phyloP scores from a whole-genome alignment of 1,140 invertebrate genomes.

The Yoshiicerus persimilis region DNA sequence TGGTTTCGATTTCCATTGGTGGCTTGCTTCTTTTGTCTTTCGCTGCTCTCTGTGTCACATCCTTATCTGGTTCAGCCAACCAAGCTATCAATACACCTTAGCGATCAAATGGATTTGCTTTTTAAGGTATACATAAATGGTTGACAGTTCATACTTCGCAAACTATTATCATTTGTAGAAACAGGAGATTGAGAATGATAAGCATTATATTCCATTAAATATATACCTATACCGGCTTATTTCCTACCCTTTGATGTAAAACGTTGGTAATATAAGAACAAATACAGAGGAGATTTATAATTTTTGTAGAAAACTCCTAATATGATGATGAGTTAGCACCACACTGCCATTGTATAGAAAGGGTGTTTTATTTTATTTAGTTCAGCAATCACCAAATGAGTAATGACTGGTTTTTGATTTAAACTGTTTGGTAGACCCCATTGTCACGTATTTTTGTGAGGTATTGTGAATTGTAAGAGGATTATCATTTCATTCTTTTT shows the following conservation, averaged over 20 bases:
- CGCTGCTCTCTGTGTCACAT: neutral
- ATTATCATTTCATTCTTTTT: neutral
- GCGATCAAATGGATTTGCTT: neutral
- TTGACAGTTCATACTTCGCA: neutral
- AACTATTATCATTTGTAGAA: too few species aligned
- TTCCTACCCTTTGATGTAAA: too few species aligned
- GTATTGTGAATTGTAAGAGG: neutral
- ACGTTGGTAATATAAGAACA: neutral
- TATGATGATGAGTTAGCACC: too few species aligned
- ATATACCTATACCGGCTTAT: too few species aligned
- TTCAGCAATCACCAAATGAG: too few species aligned
- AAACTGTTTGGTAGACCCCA: neutral
- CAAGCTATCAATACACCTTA: neutral
- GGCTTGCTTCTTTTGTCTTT: neutral
- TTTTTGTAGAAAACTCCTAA: neutral
- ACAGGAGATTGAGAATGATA: too few species aligned
- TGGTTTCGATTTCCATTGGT: slow-evolving; percentile 16
- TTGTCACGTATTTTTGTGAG: neutral
- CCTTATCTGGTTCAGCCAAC: neutral
- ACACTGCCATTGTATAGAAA: too few species aligned
- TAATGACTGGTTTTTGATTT: neutral
- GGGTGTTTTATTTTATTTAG: too few species aligned
- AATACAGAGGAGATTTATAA: neutral
- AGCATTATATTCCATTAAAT: too few species aligned
- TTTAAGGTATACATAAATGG: neutral